These are phyloP conservation scores for Eciton burchellii DNA, from an alignment of 1,140 invertebrate species.

Conservation along the genomic window DNA sequence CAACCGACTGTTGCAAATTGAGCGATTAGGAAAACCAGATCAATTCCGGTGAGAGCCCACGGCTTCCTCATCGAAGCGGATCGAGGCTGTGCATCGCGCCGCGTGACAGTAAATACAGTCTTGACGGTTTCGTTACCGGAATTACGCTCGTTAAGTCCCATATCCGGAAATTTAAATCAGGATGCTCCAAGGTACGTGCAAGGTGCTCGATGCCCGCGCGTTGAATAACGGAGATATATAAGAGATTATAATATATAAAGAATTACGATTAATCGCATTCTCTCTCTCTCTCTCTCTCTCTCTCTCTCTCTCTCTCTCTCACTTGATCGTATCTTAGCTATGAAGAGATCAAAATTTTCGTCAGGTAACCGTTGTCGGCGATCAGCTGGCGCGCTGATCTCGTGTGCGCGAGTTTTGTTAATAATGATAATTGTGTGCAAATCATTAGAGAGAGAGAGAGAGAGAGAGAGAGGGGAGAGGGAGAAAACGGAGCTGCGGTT, in stretches of 20 bases:
- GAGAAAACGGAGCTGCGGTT: background rate
- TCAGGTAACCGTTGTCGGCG: slow-evolving; percentile 26
- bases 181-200: background rate
- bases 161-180: background rate
- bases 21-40: slow-evolving; percentile 43
- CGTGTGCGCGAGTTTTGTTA: slow-evolving; percentile 32
- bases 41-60: slow-evolving; percentile 12
- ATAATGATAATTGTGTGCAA: slow-evolving; percentile 48
- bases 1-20: slow-evolving; percentile 40
- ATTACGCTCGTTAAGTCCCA: background rate
- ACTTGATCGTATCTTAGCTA: slow-evolving; percentile 11
- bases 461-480: background rate
- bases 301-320: background rate
- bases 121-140: background rate
- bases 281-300: background rate
- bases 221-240: background rate
- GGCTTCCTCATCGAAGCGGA: slow-evolving; percentile 26
- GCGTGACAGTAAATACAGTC: background rate
- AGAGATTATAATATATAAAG: background rate
- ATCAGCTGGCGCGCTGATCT: background rate
- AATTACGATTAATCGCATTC: background rate
- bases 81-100: background rate
- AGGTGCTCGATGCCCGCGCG: background rate
- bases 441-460: background rate
- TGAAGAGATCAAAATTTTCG: slow-evolving; percentile 20